Evolutionary conservation across 2,888 invertebrate genomes (phyloP).

Genomic region (Lochmaea capreae): DNA sequence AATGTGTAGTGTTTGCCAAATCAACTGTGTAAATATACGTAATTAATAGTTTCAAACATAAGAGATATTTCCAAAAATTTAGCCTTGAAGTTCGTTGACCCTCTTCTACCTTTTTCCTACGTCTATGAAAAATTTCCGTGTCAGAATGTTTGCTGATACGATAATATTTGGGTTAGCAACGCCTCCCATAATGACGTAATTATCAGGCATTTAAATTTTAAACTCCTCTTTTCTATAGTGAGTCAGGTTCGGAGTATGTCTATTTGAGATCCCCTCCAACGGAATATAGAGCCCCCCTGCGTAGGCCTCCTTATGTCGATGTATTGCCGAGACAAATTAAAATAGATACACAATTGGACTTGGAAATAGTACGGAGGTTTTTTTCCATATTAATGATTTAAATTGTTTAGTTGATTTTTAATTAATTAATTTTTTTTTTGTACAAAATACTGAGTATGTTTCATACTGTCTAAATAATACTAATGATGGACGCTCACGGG

Average conservation of each 20-base stretch:
- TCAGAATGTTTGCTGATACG: conserved; percentile 43
- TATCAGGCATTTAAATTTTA: conserved; percentile 45
- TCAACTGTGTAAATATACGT: conserved; percentile 10
- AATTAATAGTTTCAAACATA: conserved; percentile 20
- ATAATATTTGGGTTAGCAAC: conserved; percentile 46
- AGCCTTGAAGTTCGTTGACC: conserved; percentile 37
- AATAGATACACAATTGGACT: conserved; percentile 1
- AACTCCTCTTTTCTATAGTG: conserved; percentile 33
- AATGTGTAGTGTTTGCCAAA: conserved; percentile 25
- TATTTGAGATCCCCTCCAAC: not conserved
- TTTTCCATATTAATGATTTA: not conserved
- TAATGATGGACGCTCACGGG: no score
- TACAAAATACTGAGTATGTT: no score
- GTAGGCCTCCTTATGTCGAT: conserved; percentile 9
- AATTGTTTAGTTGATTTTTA: not conserved
- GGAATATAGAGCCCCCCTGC: conserved; percentile 6
- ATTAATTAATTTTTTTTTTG: not conserved
- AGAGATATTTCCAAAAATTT: conserved; percentile 27
- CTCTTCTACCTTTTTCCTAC: conserved; percentile 26
- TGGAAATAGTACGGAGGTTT: conserved; percentile 2
- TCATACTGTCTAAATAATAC: no score
- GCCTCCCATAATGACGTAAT: conserved; percentile 44
- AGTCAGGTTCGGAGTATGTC: conserved; percentile 8
- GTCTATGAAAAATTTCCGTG: conserved; percentile 37
- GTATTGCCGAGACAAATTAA: conserved; percentile 9